Evolutionary conservation across 2,797 vertebrate genomes (phyloP).

Genomic region (Lemur catta): DNA sequence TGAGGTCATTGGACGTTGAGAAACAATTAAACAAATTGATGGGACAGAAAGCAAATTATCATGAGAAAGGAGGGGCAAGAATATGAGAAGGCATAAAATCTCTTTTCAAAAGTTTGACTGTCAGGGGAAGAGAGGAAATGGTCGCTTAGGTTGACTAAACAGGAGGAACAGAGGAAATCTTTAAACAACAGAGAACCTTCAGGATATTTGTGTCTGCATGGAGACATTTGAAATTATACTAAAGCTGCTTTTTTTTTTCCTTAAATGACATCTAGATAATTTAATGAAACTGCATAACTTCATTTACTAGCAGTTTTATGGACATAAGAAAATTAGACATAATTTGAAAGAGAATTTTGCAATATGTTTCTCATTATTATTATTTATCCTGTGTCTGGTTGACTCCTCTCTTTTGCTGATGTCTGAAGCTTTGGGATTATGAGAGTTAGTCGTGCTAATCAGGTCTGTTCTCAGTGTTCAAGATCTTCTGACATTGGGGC

Average conservation of each 20-base stretch:
- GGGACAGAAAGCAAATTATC: not conserved
- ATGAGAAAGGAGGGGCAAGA: not conserved
- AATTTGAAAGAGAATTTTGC: slow-evolving; percentile 37
- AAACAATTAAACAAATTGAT: not conserved
- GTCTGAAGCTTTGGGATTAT: not conserved
- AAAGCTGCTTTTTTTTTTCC: not conserved
- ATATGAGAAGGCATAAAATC: not conserved
- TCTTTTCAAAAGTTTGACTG: not conserved
- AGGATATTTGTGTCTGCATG: not conserved
- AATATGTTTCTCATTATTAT: slow-evolving; percentile 43
- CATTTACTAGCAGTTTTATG: slow-evolving; percentile 48
- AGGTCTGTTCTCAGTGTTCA: not conserved
- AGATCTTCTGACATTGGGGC: not conserved
- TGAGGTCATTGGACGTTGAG: not conserved
- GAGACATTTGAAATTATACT: slow-evolving; percentile 36
- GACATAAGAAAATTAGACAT: slow-evolving; percentile 38
- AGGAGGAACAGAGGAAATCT: not conserved
- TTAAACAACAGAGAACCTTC: not conserved
- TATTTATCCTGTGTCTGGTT: slow-evolving; percentile 11
- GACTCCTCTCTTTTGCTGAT: not conserved
- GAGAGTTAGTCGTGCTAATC: not conserved
- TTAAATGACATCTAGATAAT: slow-evolving; percentile 57
- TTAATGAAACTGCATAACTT: slow-evolving; percentile 56
- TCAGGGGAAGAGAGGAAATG: not conserved
- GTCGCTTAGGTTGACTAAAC: not conserved